These are phyloP conservation scores for Listronotus bonariensis DNA, from an alignment of 1,140 invertebrate genomes.

Conservation along the genomic window DNA sequence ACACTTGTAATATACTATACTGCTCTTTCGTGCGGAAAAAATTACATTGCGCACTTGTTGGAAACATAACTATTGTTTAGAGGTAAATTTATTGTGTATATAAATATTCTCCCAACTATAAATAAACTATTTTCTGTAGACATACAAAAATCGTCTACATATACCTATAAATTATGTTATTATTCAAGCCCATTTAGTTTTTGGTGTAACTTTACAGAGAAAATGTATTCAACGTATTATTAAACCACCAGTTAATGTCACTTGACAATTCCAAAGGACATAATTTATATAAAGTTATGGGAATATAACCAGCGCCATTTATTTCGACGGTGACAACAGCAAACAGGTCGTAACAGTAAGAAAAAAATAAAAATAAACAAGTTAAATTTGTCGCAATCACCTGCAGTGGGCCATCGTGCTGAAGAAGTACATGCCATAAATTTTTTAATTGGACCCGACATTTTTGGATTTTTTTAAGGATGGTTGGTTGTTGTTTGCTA, in stretches of 20 bases:
- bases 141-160: too few species aligned
- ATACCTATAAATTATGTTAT: too few species aligned
- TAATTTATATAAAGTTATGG: constrained; percentile 35
- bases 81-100: too few species aligned
- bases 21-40: too few species aligned
- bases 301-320: constrained; percentile 31
- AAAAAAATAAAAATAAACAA: constrained; percentile 24
- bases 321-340: constrained; percentile 21
- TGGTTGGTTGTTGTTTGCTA: too few species aligned
- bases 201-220: not conserved
- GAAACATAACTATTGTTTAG: too few species aligned
- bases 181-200: too few species aligned
- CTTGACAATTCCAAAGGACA: constrained; percentile 27
- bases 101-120: too few species aligned
- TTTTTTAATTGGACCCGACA: constrained; percentile 27
- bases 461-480: not conserved
- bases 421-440: constrained; percentile 30
- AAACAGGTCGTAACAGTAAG: not conserved
- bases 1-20: too few species aligned
- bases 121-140: too few species aligned
- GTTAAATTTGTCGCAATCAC: constrained; percentile 41
- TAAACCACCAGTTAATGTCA: constrained; percentile 32
- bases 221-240: constrained; percentile 29
- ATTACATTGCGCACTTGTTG: too few species aligned
- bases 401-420: constrained; percentile 16